These are phyloP conservation scores for Sialia sialis DNA, from an alignment of 2,113 vertebrate genomes.

Conservation along the genomic window DNA sequence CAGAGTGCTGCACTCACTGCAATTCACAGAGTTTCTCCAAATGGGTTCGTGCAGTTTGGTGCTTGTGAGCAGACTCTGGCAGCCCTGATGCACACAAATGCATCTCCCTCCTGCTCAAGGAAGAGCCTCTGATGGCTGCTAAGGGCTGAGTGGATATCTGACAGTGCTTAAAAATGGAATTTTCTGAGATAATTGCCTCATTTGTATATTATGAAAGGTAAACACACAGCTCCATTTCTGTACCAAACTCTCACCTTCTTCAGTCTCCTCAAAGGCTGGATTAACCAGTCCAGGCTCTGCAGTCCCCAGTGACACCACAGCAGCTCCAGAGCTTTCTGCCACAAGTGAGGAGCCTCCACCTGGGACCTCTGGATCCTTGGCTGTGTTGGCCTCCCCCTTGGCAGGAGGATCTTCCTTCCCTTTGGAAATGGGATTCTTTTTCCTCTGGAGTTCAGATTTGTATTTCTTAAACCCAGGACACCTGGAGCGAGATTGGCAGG, in stretches of 20 bases:
- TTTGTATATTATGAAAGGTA: neutral
- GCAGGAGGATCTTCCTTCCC: constrained; percentile 74
- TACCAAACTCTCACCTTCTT: constrained; percentile 77
- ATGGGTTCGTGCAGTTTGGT: neutral
- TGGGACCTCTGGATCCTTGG: neutral
- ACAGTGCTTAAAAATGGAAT: neutral
- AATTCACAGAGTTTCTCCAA: neutral
- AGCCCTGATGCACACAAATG: neutral
- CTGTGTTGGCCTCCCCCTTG: constrained; percentile 52
- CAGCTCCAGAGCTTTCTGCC: constrained; percentile 60
- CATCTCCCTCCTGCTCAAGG: neutral
- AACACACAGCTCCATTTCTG: neutral
- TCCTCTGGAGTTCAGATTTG: constrained; percentile 78
- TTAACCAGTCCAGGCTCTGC: constrained; percentile 86
- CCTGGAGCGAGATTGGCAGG: constrained; percentile 60
- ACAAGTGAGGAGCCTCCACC: neutral
- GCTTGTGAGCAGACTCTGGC: neutral
- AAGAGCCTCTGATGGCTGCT: neutral
- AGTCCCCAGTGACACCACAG: constrained; percentile 48
- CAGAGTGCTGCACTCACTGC: neutral
- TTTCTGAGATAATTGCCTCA: neutral
- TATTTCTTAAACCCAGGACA: constrained; percentile 84
- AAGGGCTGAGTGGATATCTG: neutral
- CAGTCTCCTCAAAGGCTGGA: constrained; percentile 87
- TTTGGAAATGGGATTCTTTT: constrained; percentile 75